Evolutionary conservation across 2,797 vertebrate species (phyloP).

Genomic region (Chelon labrosus): DNA sequence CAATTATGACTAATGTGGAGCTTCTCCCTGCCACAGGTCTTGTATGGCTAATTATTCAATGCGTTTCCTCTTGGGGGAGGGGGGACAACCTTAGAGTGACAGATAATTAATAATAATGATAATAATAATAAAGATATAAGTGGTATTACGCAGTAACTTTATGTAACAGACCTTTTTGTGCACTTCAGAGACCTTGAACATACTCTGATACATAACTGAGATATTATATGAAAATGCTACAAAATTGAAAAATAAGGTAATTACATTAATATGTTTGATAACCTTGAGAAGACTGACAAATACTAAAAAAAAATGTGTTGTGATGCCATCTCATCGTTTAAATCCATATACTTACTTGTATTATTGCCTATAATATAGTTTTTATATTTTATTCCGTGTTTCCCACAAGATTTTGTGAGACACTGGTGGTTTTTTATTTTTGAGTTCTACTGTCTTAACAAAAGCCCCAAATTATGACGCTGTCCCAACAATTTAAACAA

Average conservation of each 20-base stretch:
- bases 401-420: too few relatives aligned
- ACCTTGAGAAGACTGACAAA: not conserved
- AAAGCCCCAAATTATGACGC: too few relatives aligned
- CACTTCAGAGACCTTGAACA: not conserved
- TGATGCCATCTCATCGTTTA: too few relatives aligned
- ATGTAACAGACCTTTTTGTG: slow-evolving; percentile 2
- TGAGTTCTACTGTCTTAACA: too few relatives aligned
- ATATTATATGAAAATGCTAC: not conserved
- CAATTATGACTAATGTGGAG: slow-evolving; percentile 29
- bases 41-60: not conserved
- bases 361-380: too few relatives aligned
- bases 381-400: too few relatives aligned
- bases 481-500: too few relatives aligned
- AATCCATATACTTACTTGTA: too few relatives aligned
- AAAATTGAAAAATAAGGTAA: not conserved
- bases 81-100: not conserved
- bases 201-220: not conserved
- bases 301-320: too few relatives aligned
- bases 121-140: not conserved
- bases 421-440: too few relatives aligned
- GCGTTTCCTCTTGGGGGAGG: not conserved
- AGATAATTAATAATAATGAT: not conserved
- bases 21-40: slow-evolving; percentile 14
- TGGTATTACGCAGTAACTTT: not conserved
- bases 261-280: not conserved